Percentiles rank a stretch among this genome's conserved stretches.
These are phyloP conservation scores for Resseliella maxima DNA, from an alignment of 2,888 invertebrate genomes.

Conservation along the genomic window DNA sequence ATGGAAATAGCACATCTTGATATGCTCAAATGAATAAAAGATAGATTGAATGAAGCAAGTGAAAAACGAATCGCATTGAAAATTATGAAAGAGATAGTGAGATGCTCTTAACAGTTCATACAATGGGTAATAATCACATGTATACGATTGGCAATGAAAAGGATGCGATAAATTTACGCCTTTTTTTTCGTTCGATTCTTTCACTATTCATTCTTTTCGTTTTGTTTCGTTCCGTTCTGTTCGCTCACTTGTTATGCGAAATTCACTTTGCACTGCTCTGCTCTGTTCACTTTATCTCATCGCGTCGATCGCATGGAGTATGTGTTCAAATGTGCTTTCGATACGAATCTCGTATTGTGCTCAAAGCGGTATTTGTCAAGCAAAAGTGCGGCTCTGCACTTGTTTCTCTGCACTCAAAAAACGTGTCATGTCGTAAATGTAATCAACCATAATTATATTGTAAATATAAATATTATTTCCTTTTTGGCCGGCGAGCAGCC, in stretches of 20 bases:
- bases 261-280: no score
- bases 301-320: not conserved
- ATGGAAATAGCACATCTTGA: not conserved
- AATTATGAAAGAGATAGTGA: not conserved
- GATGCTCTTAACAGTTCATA: not conserved
- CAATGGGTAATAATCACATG: conserved; percentile 43
- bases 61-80: not conserved
- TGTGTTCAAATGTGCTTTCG: no score
- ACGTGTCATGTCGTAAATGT: conserved; percentile 51
- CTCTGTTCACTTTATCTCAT: not conserved
- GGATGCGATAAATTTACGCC: conserved; percentile 53
- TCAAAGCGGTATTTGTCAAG: not conserved
- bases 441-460: conserved; percentile 55
- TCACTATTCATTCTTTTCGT: no score
- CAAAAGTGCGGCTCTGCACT: not conserved
- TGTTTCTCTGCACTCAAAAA: conserved; percentile 5
- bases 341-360: conserved; percentile 13
- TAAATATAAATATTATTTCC: conserved; percentile 54
- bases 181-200: no score
- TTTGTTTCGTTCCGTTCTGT: not conserved
- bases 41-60: not conserved
- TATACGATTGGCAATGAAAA: conserved; percentile 41
- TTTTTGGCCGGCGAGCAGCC: conserved; percentile 2
- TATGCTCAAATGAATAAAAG: not conserved
- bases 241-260: not conserved